phyloP scores from a whole-genome alignment of 2,888 invertebrate species.

The Aethes cnicana region DNA sequence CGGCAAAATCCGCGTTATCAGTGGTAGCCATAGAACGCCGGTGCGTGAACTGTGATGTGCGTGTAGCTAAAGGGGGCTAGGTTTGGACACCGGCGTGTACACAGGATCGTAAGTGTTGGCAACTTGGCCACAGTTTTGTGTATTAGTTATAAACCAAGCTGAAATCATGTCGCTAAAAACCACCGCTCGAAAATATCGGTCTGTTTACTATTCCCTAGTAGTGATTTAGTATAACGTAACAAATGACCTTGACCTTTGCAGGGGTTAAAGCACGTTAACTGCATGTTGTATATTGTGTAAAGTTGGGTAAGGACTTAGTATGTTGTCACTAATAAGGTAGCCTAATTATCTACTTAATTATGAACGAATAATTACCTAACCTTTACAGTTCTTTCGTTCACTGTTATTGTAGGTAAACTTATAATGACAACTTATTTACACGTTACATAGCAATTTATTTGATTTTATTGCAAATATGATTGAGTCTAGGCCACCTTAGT shows the following conservation, averaged over 20 bases:
- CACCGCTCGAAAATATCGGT: too few species aligned
- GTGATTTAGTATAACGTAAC: conserved; percentile 11
- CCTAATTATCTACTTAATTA: too few species aligned
- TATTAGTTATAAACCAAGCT: background rate
- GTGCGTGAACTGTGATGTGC: conserved; percentile 48
- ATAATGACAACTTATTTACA: too few species aligned
- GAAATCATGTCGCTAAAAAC: background rate
- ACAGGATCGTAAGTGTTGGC: conserved; percentile 46
- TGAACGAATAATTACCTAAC: too few species aligned
- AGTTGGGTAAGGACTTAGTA: conserved; percentile 6
- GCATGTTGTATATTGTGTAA: conserved; percentile 7
- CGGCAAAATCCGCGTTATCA: conserved; percentile 42
- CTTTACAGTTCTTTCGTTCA: too few species aligned
- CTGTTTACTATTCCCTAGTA: too few species aligned
- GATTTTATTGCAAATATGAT: too few species aligned
- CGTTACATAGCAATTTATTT: too few species aligned
- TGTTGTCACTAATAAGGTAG: too few species aligned
- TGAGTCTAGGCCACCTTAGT: too few species aligned
- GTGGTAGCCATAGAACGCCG: conserved; percentile 26
- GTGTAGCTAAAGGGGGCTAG: conserved; percentile 33
- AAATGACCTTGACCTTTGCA: conserved; percentile 45
- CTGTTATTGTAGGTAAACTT: too few species aligned
- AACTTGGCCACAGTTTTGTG: background rate
- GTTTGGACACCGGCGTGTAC: conserved; percentile 38
- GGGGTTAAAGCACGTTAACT: conserved; percentile 41